A percentile compares a stretch with the other conserved stretches of the same genome.
Evolutionary conservation across 2,888 invertebrate species (phyloP).

Genomic region (Griposia aprilina): DNA sequence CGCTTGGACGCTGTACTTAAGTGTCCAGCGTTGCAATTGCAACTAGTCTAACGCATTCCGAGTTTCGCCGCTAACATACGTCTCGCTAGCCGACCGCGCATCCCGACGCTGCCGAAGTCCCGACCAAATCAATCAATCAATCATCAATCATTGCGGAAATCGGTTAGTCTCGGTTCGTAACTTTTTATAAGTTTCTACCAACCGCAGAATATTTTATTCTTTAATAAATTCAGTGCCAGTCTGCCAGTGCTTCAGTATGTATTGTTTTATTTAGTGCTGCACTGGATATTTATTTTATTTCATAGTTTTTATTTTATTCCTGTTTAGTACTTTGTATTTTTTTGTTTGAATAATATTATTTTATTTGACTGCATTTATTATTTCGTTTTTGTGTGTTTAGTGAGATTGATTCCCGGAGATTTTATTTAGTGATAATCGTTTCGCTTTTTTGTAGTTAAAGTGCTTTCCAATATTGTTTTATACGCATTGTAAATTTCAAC

Average conservation of each 20-base stretch:
- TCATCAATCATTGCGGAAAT: constrained; percentile 19
- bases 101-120: background rate
- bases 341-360: constrained; percentile 10
- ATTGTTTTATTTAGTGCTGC: constrained; percentile 1
- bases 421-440: background rate
- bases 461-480: background rate
- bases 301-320: background rate
- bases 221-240: constrained; percentile 4
- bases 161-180: constrained; percentile 7
- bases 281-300: background rate
- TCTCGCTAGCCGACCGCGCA: background rate
- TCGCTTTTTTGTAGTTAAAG: background rate
- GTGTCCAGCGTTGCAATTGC: constrained; percentile 52
- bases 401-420: too few species aligned
- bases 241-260: background rate
- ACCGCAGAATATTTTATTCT: background rate
- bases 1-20: constrained; percentile 45
- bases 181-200: background rate
- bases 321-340: background rate
- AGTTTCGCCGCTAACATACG: constrained; percentile 6
- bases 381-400: background rate
- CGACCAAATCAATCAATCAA: background rate
- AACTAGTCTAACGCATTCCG: constrained; percentile 38
- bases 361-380: background rate
- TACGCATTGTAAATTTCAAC: background rate